Evolutionary conservation across 2,113 vertebrate genomes (phyloP).

Genomic region (Grammatotria lemairii): DNA sequence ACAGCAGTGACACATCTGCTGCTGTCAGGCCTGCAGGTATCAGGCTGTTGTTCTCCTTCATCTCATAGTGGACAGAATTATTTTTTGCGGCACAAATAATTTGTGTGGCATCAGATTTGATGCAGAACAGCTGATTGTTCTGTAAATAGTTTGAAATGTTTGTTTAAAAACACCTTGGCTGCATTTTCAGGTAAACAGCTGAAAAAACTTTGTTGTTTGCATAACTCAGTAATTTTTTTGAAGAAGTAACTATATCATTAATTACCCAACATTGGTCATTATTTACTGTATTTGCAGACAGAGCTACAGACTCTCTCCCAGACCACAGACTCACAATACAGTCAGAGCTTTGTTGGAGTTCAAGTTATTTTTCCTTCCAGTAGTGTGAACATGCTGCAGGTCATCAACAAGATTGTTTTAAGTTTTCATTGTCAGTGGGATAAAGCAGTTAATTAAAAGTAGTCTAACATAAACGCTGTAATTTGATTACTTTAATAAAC

Average conservation of each 20-base stretch:
- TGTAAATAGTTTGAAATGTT: too few species aligned
- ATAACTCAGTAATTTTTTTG: accelerated
- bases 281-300: background rate
- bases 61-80: too few species aligned
- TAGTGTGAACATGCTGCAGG: accelerated
- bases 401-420: accelerated
- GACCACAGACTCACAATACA: accelerated
- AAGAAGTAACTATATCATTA: accelerated
- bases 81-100: accelerated
- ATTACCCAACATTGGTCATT: accelerated
- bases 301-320: background rate
- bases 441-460: background rate
- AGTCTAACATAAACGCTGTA: too few species aligned
- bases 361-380: accelerated
- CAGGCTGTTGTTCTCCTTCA: too few species aligned
- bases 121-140: too few species aligned
- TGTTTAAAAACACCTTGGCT: accelerated
- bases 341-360: background rate
- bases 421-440: accelerated
- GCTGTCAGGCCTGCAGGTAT: too few species aligned
- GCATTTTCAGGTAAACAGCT: too few species aligned
- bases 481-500: too few species aligned
- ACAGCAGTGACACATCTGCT: too few species aligned
- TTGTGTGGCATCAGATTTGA: too few species aligned
- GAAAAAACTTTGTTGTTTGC: too few species aligned